Evolutionary conservation across 2,113 vertebrate species (phyloP).

Genomic region (Cyanoderma ruficeps): DNA sequence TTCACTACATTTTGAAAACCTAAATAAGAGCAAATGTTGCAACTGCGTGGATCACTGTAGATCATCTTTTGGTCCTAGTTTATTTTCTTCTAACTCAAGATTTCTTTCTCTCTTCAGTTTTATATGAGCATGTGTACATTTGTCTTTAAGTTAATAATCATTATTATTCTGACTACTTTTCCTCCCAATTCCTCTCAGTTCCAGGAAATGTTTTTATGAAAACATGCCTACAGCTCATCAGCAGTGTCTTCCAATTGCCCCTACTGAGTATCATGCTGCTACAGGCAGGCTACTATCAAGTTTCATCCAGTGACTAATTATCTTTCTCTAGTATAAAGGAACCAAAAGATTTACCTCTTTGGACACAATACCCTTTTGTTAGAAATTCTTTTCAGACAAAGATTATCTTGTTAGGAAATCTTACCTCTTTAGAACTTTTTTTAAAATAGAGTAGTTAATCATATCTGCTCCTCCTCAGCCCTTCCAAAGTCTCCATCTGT

Average conservation of each 20-base stretch:
- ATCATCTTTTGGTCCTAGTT: not conserved
- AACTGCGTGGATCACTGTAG: not conserved
- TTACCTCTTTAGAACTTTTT: not conserved
- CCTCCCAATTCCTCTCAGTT: not conserved
- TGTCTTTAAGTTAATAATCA: not conserved
- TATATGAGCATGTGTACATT: not conserved
- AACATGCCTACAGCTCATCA: not conserved
- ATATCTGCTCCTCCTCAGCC: not conserved
- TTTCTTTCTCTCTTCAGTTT: not conserved
- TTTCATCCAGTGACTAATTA: constrained; percentile 6
- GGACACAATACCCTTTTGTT: not conserved
- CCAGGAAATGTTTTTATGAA: not conserved
- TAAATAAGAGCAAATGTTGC: not conserved
- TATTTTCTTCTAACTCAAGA: not conserved
- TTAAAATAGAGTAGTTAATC: not conserved
- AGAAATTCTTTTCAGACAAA: constrained; percentile 15
- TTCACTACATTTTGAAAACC: not conserved
- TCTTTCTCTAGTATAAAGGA: not conserved
- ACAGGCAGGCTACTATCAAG: not conserved
- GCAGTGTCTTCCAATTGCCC: not conserved
- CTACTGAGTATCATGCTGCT: not conserved
- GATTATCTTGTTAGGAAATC: not conserved
- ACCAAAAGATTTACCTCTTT: not conserved
- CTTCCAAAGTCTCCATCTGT: not conserved
- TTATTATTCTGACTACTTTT: not conserved